phyloP scores from a whole-genome alignment of 1,140 invertebrate species.

The Drosophila bifasciata region DNA sequence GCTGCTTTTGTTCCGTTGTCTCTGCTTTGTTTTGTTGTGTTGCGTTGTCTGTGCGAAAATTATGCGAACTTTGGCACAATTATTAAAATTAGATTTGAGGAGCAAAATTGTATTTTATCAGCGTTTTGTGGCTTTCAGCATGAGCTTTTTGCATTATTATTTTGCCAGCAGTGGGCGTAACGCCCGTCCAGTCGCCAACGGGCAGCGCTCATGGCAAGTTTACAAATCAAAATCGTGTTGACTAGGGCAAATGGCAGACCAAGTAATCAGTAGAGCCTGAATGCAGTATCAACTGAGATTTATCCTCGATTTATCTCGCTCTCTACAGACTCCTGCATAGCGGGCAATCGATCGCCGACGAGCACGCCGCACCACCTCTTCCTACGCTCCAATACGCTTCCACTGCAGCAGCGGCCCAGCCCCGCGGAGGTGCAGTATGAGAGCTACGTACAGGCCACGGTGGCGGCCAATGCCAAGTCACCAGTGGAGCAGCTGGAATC shows the following conservation, averaged over 20 bases:
- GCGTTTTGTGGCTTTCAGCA: neutral
- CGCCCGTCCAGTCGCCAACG: slow-evolving; percentile 37
- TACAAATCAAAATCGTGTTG: slow-evolving; percentile 76
- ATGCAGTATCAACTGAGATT: neutral
- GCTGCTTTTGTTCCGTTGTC: slow-evolving; percentile 13
- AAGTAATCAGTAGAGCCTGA: slow-evolving; percentile 25
- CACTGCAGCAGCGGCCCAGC: slow-evolving; percentile 71
- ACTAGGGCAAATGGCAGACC: slow-evolving; percentile 38
- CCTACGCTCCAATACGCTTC: slow-evolving; percentile 69
- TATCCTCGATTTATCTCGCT: neutral
- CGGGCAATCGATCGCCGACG: slow-evolving; percentile 72
- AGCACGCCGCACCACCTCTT: slow-evolving; percentile 51
- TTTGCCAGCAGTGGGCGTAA: neutral
- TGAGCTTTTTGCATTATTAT: slow-evolving; percentile 7
- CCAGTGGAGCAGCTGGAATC: slow-evolving; percentile 72
- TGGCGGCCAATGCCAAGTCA: slow-evolving; percentile 81
- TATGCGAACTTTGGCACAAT: slow-evolving; percentile 63
- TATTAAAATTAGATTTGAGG: slow-evolving; percentile 57
- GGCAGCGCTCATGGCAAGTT: slow-evolving; percentile 64
- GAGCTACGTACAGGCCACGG: slow-evolving; percentile 78
- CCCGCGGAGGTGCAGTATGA: slow-evolving; percentile 80
- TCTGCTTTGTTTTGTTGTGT: slow-evolving; percentile 16
- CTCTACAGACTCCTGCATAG: slow-evolving; percentile 73
- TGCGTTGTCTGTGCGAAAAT: slow-evolving; percentile 37
- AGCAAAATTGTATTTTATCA: slow-evolving; percentile 23